phyloP scores from a whole-genome alignment of 2,888 invertebrate species.

The Platerodrilus igneus region DNA sequence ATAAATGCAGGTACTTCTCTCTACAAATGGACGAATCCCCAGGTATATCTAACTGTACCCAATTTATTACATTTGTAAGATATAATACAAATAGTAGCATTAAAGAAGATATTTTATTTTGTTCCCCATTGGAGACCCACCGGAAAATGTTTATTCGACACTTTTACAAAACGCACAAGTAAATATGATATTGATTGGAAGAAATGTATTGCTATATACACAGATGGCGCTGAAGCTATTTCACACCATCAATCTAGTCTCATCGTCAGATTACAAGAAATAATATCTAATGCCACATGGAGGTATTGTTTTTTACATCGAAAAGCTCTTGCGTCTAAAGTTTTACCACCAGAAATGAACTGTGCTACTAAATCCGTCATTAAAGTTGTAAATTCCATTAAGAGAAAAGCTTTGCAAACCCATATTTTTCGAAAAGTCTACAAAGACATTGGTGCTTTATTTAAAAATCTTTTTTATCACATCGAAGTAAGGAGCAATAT shows the following conservation, averaged over 20 bases:
- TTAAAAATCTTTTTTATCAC: slow-evolving; percentile 4
- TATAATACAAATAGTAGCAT: slow-evolving; percentile 1
- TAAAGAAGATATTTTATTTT: slow-evolving; percentile 4
- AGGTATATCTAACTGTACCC: no score
- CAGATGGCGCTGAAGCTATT: no score
- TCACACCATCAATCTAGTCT: not conserved
- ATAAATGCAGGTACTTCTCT: not conserved
- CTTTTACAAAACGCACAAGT: no score
- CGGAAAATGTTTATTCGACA: no score
- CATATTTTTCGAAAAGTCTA: slow-evolving; percentile 1
- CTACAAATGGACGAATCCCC: not conserved
- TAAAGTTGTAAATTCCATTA: no score
- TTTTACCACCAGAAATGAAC: slow-evolving; percentile 2
- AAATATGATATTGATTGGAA: no score
- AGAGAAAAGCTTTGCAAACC: no score
- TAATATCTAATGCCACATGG: slow-evolving; percentile 2
- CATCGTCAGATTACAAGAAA: not conserved
- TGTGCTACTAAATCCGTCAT: no score
- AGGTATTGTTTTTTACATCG: slow-evolving; percentile 2
- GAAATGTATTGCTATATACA: no score
- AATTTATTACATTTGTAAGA: no score
- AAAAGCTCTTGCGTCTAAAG: slow-evolving; percentile 1
- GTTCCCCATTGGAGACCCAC: slow-evolving; percentile 1
- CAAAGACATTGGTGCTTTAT: slow-evolving; percentile 1
- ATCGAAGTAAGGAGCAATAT: not conserved